phyloP scores from a whole-genome alignment of 2,113 vertebrate species.

The Ramphastos sulfuratus region DNA sequence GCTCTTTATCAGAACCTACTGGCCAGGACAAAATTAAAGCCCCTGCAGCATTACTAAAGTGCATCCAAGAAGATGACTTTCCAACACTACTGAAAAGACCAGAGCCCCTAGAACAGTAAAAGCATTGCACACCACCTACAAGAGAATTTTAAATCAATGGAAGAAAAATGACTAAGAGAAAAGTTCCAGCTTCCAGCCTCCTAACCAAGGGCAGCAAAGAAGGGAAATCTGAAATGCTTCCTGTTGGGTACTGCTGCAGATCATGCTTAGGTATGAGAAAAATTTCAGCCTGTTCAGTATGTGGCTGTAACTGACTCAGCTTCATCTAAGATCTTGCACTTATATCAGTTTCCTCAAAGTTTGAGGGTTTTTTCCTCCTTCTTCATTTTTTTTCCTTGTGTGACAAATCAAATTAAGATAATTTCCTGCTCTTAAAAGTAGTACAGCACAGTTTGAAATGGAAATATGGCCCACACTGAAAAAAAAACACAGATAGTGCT shows the following conservation, averaged over 20 bases:
- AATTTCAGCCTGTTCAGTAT: fast-evolving
- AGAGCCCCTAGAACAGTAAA: not conserved
- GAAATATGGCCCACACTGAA: not conserved
- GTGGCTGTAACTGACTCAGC: not conserved
- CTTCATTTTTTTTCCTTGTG: not conserved
- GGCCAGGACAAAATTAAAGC: not conserved
- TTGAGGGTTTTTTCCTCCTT: not conserved
- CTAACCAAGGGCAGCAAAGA: not conserved
- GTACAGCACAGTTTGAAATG: not conserved
- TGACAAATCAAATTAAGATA: not conserved
- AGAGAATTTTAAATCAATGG: not conserved
- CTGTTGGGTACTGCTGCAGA: fast-evolving
- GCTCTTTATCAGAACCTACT: not conserved
- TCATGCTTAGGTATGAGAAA: fast-evolving
- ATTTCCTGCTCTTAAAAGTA: constrained; percentile 27
- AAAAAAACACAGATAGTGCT: not conserved
- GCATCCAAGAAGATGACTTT: too few relatives aligned
- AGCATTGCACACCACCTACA: not conserved
- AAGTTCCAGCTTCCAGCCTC: not conserved
- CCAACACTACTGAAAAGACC: not conserved
- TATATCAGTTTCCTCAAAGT: not conserved
- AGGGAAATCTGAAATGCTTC: not conserved
- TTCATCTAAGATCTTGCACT: not conserved
- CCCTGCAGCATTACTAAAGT: not conserved
- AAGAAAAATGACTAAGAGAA: not conserved